Percentiles rank a stretch among this genome's conserved stretches.
These are phyloP conservation scores for Sphaerodactylus townsendi DNA, from an alignment of 2,113 vertebrate genomes.

Conservation along the genomic window DNA sequence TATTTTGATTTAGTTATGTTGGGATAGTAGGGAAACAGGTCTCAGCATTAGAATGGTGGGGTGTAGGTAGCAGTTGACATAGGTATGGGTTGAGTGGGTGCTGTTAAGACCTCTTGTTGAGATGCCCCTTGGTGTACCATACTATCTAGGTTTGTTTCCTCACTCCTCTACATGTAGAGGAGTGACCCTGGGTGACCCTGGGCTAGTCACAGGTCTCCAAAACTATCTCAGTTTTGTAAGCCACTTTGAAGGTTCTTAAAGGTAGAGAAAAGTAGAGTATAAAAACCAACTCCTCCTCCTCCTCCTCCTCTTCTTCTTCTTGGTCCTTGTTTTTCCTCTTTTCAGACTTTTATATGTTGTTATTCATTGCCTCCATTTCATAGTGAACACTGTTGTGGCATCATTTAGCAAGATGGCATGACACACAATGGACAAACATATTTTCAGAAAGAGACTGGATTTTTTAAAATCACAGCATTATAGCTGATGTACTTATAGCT, in stretches of 20 bases:
- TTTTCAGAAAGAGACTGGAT: constrained; percentile 39
- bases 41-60: too few species aligned
- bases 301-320: too few species aligned
- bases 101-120: not conserved
- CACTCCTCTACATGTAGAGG: too few species aligned
- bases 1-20: too few species aligned
- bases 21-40: too few species aligned
- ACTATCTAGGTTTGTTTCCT: not conserved
- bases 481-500: constrained; percentile 59
- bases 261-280: too few species aligned
- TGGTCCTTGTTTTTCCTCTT: constrained; percentile 32
- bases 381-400: constrained; percentile 39
- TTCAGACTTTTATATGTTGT: constrained; percentile 10
- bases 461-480: constrained; percentile 58
- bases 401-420: constrained; percentile 45
- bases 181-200: too few species aligned
- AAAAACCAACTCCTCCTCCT: too few species aligned
- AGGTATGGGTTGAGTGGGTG: not conserved
- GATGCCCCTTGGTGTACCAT: constrained; percentile 27
- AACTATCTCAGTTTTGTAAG: too few species aligned
- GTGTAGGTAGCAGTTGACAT: not conserved
- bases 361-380: constrained; percentile 48
- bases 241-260: too few species aligned
- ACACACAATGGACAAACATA: constrained; percentile 36
- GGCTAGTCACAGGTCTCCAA: too few species aligned